Conservation (phyloP, 2,797 vertebrate species). For the Thripadectes ignobilis region DNA sequence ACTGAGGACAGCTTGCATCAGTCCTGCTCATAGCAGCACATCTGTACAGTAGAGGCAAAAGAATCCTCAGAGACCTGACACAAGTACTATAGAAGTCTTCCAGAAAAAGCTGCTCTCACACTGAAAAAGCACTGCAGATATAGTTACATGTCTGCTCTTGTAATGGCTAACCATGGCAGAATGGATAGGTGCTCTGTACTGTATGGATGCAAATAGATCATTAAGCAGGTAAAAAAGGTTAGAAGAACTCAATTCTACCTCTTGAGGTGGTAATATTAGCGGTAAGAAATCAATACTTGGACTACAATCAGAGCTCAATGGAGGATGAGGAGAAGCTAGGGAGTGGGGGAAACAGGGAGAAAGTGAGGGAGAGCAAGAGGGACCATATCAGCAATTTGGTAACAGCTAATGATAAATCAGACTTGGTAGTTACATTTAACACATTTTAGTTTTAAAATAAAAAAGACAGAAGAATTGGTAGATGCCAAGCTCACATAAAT, state of each 20-base stretch:
- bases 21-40: background rate
- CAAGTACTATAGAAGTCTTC: background rate
- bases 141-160: background rate
- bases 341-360: background rate
- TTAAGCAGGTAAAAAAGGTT: background rate
- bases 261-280: too few species aligned
- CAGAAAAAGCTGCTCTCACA: background rate
- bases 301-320: background rate
- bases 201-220: background rate
- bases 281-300: background rate
- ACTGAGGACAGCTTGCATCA: background rate
- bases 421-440: background rate
- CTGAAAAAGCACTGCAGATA: background rate
- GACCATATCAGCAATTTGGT: background rate
- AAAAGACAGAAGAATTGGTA: background rate
- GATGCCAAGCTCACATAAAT: background rate
- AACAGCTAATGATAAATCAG: background rate
- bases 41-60: fast-evolving
- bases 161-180: background rate
- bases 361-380: background rate
- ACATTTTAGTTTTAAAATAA: background rate
- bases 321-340: background rate
- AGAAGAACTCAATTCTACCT: background rate
- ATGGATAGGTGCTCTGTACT: background rate
- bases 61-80: background rate